Conservation (phyloP, 2,888 invertebrate species). For the Glyphotaelius pellucidus region DNA sequence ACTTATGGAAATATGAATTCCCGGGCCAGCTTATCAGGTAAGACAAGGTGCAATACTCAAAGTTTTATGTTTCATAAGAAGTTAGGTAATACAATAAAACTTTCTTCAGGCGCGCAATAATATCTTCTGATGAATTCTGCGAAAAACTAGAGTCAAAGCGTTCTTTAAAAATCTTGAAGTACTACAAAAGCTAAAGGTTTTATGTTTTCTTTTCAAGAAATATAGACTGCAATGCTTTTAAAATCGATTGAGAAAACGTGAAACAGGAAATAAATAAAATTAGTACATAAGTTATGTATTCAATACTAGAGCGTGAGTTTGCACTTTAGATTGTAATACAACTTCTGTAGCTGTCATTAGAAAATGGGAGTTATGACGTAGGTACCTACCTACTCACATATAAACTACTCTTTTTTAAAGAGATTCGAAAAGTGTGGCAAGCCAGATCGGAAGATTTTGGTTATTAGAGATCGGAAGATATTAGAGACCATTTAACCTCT, state of each 20-base stretch:
- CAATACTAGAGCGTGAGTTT: neutral
- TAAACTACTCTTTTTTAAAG: too few relatives aligned
- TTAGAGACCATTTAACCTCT: too few relatives aligned
- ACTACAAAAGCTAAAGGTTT: neutral
- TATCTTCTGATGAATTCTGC: neutral
- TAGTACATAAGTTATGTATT: too few relatives aligned
- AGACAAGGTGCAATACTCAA: neutral
- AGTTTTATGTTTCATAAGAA: neutral
- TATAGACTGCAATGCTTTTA: neutral
- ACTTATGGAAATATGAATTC: slow-evolving; percentile 19
- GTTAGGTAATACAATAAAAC: neutral
- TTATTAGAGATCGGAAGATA: too few relatives aligned
- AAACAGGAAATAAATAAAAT: too few relatives aligned
- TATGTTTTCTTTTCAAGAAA: neutral
- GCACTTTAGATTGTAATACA: neutral
- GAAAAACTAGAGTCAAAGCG: neutral
- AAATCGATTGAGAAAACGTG: neutral
- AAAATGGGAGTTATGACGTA: too few relatives aligned
- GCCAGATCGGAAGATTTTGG: too few relatives aligned
- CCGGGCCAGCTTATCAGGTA: neutral
- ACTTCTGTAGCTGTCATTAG: too few relatives aligned
- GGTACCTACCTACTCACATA: too few relatives aligned
- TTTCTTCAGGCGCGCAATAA: neutral
- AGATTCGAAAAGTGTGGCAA: too few relatives aligned
- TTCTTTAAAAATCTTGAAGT: neutral